Evolutionary conservation across 2,797 vertebrate species (phyloP).

Genomic region (Rhabdophis nuchalis): DNA sequence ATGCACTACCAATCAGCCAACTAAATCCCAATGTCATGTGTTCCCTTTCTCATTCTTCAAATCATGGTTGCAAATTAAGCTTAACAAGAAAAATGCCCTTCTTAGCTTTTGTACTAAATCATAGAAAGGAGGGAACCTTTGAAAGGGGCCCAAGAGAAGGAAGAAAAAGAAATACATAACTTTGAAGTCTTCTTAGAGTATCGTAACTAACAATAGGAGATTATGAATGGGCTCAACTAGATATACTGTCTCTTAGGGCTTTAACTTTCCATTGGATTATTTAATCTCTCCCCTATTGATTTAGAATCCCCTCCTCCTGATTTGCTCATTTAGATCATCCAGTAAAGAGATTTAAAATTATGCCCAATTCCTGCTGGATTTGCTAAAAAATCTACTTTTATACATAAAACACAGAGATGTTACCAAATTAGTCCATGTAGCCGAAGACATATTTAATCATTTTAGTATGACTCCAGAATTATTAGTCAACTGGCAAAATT

Average conservation of each 20-base stretch:
- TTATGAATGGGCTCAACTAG: neutral
- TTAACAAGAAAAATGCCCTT: neutral
- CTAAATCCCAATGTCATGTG: neutral
- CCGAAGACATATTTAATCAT: neutral
- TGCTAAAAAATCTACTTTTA: neutral
- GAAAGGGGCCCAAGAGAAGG: neutral
- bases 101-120: neutral
- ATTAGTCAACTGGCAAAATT: neutral
- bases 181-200: neutral
- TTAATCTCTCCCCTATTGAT: neutral
- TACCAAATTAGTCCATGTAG: neutral
- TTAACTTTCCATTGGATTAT: neutral
- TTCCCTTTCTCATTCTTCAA: neutral
- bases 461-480: neutral
- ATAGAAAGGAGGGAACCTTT: neutral
- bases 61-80: neutral
- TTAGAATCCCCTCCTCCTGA: neutral
- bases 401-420: neutral
- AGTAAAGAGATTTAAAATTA: neutral
- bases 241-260: neutral
- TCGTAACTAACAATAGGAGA: neutral
- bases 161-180: neutral
- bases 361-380: neutral
- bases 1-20: neutral
- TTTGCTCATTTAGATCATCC: neutral